phyloP scores from a whole-genome alignment of 2,797 vertebrate species.

The Rhinella marina region DNA sequence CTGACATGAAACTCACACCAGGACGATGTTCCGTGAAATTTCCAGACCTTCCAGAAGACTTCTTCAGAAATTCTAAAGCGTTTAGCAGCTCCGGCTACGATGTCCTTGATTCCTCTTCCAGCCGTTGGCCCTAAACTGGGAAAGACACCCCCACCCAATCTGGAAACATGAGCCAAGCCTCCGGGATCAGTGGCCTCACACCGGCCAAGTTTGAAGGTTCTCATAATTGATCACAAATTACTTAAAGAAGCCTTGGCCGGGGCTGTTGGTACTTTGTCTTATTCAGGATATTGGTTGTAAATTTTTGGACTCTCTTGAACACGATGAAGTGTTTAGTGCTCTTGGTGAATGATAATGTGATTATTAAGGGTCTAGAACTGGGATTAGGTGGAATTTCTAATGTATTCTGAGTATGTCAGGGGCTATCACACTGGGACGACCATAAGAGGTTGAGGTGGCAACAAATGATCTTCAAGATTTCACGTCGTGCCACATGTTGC shows the following conservation, averaged over 20 bases:
- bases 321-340: conserved; percentile 15
- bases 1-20: conserved; percentile 23
- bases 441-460: not conserved
- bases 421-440: not conserved
- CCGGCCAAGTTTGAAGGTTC: conserved; percentile 11
- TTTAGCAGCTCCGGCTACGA: conserved; percentile 32
- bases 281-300: conserved; percentile 23
- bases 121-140: not conserved
- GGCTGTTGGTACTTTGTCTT: not conserved
- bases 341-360: not conserved
- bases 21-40: conserved; percentile 29
- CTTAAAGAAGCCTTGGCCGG: not conserved
- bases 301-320: not conserved
- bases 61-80: not conserved
- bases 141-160: not conserved
- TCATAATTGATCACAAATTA: conserved; percentile 22
- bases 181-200: conserved; percentile 1
- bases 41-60: conserved; percentile 28
- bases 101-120: conserved; percentile 26
- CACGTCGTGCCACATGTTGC: not conserved
- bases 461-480: not conserved
- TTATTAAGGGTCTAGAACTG: not conserved
- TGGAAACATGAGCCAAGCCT: not conserved
- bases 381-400: not conserved
- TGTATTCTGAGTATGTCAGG: not conserved